Evolutionary conservation across 2,888 invertebrate species (phyloP), one percentile per base, ranked within the genome.

Genomic region (Hirtodrosophila confusa): DNA sequence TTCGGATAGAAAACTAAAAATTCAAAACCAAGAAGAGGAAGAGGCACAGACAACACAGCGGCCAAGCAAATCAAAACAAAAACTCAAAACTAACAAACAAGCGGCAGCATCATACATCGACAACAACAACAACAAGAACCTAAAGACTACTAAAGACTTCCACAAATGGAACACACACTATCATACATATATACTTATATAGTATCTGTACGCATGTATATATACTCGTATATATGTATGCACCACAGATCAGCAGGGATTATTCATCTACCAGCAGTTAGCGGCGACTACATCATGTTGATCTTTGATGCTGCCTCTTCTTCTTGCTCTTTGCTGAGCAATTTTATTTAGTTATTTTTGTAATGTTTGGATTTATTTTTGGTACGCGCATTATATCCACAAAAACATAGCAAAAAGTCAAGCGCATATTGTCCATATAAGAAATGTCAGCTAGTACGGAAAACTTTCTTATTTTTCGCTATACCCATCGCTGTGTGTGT

Each of bases 281-380:
- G 17, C 17, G 17, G 17, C 63, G 49, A 62, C 69, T 73, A 68
- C 80, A 71, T 69, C 69, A 63, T 68, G 69, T 50, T 86, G 77
- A 68, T 76, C 77, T 78, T 70, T 74, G 63, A 49, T 66, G 64
- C 43, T 47, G 44, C 36, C 50, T 39, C 51, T 51, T 58, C 61
- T 37, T 49, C 51, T 3, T 40, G 44, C 37, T 66, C 51, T 51
- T 53, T 23, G 54, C 36, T 57, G 11, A 75, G 48, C 72, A 60
- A 67, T 83, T 73, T 69, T 66, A 66, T 43, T 55, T 62, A 54
- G 78, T 71, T 87, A 87, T 83, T 87, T 85, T 83, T 67, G 88
- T 78, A 85, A 78, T 85, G 86, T 88, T 78, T 83, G 88, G 65
- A 67, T 82, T 78, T 83, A 85, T 87, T 85, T 83, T 82, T 78